Evolutionary conservation across 2,797 vertebrate species (phyloP).

Genomic region (Crocidura indochinensis): DNA sequence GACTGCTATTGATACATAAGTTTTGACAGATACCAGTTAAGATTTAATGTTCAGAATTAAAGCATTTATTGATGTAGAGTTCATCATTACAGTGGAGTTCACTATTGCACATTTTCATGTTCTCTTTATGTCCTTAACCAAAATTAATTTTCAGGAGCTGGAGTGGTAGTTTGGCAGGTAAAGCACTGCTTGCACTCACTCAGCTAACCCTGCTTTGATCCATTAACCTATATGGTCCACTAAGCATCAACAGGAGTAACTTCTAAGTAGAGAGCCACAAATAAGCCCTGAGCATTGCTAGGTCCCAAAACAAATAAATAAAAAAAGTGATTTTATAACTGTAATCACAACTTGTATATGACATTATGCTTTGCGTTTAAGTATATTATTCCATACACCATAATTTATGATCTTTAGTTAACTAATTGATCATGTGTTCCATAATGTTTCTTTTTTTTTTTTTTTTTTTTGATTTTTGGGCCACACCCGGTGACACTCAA

Average conservation of each 20-base stretch:
- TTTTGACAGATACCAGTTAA: constrained; percentile 22
- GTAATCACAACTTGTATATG: constrained; percentile 29
- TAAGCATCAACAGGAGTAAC: too few relatives aligned
- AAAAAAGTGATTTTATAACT: background rate
- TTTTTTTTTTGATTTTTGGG: too few relatives aligned
- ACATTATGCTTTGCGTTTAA: constrained; percentile 24
- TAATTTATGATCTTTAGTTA: constrained; percentile 43
- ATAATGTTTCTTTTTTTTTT: constrained; percentile 15
- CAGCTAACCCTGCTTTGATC: too few relatives aligned
- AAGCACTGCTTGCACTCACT: too few relatives aligned
- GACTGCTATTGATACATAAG: background rate
- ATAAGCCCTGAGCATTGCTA: too few relatives aligned
- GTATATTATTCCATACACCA: background rate
- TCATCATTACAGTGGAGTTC: constrained; percentile 16
- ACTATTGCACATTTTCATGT: constrained; percentile 42
- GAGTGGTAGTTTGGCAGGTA: too few relatives aligned
- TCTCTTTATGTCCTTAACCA: constrained; percentile 33
- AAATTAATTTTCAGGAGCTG: constrained; percentile 10
- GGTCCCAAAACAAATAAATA: too few relatives aligned
- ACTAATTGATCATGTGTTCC: constrained; percentile 25
- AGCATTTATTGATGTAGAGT: constrained; percentile 41
- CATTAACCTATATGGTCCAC: too few relatives aligned
- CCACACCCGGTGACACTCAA: too few relatives aligned
- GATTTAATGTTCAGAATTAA: constrained; percentile 58
- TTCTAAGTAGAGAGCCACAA: too few relatives aligned